Evolutionary conservation across 2,888 invertebrate genomes (phyloP), one percentile per base, ranked within the genome.

Genomic region (Trichogramma evanescens): DNA sequence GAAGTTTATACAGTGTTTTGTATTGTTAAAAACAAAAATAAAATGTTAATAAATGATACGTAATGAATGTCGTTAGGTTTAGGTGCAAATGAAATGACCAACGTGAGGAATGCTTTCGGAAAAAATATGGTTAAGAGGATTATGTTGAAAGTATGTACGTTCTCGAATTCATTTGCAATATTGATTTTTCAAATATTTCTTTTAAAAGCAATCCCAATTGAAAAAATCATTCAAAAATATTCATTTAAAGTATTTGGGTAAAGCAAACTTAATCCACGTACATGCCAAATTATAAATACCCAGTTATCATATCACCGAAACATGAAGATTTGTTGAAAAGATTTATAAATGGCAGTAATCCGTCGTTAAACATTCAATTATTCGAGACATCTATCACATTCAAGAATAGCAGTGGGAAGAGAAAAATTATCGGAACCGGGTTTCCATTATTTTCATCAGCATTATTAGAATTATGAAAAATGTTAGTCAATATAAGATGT

Each of bases 11-110:
- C 26, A 54, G 61, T 59, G 55, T 64, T 44, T 58, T 62, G 64
- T 64, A 56, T 58, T 50, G 44, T 63, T 40, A 43, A 52, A 56
- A 58, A 59, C 41, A 46, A 56, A 59, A 61, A 59, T 48, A 46
- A 9, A 60, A 63, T 57, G 52, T 44, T 56, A 60, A 50, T 26
- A 45, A 56, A 45, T 39, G 13, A 58, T 64, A 55, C 51, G 43
- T 46, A 59, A 62, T 61, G 53, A 64, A 56, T 50, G 55, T 45
- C 26, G 54, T 42, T 51, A 61, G 56, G 56, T 52, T 62, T 53
- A 55, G 58, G 64, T 63, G 63, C 63, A 59, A 53, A 50, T 65
- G 63, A 65, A 59, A 48, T 46, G 64, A 58, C 58, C 44, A 50
- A 62, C 59, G 64, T 58, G 57, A 59, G 64, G 26, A 26, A 26